Evolutionary conservation across 2,797 vertebrate genomes (phyloP).

Genomic region (Rhinogobio ventralis): DNA sequence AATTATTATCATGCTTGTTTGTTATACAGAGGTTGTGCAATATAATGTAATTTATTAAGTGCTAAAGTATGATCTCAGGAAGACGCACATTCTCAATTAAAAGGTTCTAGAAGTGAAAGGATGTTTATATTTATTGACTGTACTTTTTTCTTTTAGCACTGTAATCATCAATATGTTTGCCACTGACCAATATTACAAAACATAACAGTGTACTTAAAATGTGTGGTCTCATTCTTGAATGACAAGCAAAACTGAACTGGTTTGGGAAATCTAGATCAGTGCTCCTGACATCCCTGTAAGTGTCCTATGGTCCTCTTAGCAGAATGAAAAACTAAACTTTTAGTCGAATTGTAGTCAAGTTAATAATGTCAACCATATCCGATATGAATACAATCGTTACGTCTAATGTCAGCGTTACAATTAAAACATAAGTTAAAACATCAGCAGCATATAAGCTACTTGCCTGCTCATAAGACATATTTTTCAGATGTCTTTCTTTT

Average conservation of each 20-base stretch:
- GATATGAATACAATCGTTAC: not conserved
- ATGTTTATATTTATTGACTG: conserved; percentile 38
- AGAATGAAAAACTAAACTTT: not conserved
- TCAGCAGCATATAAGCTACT: not conserved
- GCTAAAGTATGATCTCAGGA: conserved; percentile 42
- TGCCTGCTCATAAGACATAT: not conserved
- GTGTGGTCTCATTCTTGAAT: conserved; percentile 18
- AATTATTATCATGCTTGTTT: conserved; percentile 18
- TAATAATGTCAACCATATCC: not conserved
- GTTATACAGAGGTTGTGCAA: conserved; percentile 37
- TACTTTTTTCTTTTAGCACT: conserved; percentile 31
- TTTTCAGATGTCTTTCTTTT: not conserved
- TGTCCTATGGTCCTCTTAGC: not conserved
- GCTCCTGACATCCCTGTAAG: not conserved
- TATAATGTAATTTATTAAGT: conserved; percentile 49
- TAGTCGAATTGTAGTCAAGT: not conserved
- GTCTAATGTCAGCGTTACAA: not conserved
- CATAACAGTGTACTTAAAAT: not conserved
- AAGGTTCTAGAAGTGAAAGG: conserved; percentile 4
- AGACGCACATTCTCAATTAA: conserved; percentile 11
- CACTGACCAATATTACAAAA: conserved; percentile 26
- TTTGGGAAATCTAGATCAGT: not conserved
- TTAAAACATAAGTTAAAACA: not conserved
- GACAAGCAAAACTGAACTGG: not conserved
- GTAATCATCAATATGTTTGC: conserved; percentile 28